These are phyloP conservation scores for Pandion haliaetus DNA, from an alignment of 2,113 vertebrate genomes.

Conservation along the genomic window DNA sequence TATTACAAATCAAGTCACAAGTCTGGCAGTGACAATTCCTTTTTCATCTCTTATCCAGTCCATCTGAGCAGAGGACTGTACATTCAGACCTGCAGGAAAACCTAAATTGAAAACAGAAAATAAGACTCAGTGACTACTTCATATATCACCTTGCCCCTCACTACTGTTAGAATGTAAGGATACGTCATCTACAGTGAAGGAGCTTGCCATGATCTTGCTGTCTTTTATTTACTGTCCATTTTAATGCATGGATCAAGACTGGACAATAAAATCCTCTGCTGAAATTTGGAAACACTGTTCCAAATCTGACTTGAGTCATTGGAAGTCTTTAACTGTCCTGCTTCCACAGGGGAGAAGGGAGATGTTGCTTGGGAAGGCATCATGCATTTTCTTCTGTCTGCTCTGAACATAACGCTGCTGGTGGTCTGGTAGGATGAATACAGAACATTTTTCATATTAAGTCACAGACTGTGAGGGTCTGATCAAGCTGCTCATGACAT, in stretches of 20 bases:
- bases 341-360: background rate
- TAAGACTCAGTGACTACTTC: background rate
- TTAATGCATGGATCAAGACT: background rate
- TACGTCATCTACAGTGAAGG: background rate
- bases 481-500: background rate
- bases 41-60: background rate
- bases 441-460: constrained; percentile 24
- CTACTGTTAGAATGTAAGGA: background rate
- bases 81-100: constrained; percentile 19
- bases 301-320: background rate
- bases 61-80: background rate
- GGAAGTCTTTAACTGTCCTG: background rate
- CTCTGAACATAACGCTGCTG: background rate
- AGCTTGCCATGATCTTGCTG: background rate
- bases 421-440: constrained; percentile 1
- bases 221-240: background rate
- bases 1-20: background rate
- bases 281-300: constrained; percentile 31
- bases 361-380: background rate
- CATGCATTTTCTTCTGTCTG: background rate
- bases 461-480: background rate
- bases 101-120: background rate
- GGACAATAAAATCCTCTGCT: background rate
- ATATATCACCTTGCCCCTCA: background rate
- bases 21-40: constrained; percentile 12